Base-by-base conservation (phyloP, 2,888 invertebrate species). In the Agrochola lychnidis region DNA sequence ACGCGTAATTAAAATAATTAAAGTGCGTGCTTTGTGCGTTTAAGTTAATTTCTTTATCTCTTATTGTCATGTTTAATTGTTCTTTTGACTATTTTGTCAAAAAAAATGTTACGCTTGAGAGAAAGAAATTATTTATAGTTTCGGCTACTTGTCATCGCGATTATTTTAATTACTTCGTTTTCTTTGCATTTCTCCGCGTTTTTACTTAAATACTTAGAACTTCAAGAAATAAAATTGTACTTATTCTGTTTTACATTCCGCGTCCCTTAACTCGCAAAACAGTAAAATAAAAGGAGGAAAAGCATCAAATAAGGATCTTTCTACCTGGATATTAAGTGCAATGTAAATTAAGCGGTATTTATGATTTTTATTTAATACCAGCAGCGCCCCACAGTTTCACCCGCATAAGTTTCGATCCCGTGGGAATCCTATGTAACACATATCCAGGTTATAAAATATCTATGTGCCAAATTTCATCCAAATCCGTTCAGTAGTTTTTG, bases 1-100 rank as follows among this genome's bases (percentile, higher is more conserved):
- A 88, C 81, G 87, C 79, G 80, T 85, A 89, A 90, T 91, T 90
- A 89, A 85, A 88, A 85, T 87, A 78, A 89, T 90, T 88, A 87
- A 83, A 86, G 84, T 85, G 87, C 84, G 88, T 90, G 88, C 81
- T 83, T 81, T 78, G 76, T 85, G 67, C 80, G 66, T 86, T 90
- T 88, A 84, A 74, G 79, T 86, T 85, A 71, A 79, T 85, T 85
- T 71, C 75, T 83, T 68, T 76, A 81, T 83, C 66, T 61, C 62
- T 66, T 78, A 77, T 73, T 82, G 84, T 76, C 74, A 78, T 75
- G 71, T 77, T 59, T 85, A 81, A 83, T 81, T 70, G 77, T 68
- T 85, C 14, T 72, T 82, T 70, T 73, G 66, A 63, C 16, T 64
- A 22, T 36, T 74, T 80, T 81, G 51, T 12, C n/a, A 45, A 64